phyloP scores from a whole-genome alignment of 1,140 invertebrate genomes.

The Orchesella cincta region DNA sequence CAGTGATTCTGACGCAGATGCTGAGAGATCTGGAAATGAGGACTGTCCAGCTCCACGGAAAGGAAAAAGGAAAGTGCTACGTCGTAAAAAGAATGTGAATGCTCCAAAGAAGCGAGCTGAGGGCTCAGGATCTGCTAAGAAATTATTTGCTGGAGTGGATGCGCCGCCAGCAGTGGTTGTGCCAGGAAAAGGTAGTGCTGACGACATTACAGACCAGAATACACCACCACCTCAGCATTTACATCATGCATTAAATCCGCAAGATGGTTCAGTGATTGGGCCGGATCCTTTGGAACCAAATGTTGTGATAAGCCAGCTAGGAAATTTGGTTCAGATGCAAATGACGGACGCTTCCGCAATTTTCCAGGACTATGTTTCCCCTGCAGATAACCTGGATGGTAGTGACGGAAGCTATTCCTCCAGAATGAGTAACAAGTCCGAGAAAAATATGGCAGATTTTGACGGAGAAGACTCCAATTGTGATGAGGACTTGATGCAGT shows the following conservation, averaged over 20 bases:
- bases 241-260: no score
- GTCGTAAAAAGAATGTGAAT: conserved; percentile 40
- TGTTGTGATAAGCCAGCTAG: conserved; percentile 60
- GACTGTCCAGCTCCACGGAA: conserved; percentile 56
- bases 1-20: conserved; percentile 59
- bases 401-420: conserved; percentile 78
- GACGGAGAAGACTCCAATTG: conserved; percentile 87
- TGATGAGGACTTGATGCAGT: conserved; percentile 80
- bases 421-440: conserved; percentile 86
- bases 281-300: conserved; percentile 46
- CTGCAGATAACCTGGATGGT: conserved; percentile 36
- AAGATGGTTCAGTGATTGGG: not conserved
- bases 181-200: not conserved
- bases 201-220: not conserved
- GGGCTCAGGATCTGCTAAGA: not conserved
- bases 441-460: conserved; percentile 91
- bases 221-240: no score
- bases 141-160: not conserved
- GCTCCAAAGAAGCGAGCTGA: conserved; percentile 10
- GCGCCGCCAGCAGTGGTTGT: not conserved
- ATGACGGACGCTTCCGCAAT: conserved; percentile 50
- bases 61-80: conserved; percentile 57
- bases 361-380: conserved; percentile 41
- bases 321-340: conserved; percentile 57
- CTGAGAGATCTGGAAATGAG: conserved; percentile 60